Conservation (phyloP, 2,113 vertebrate genomes). For the Regulus satrapa region DNA sequence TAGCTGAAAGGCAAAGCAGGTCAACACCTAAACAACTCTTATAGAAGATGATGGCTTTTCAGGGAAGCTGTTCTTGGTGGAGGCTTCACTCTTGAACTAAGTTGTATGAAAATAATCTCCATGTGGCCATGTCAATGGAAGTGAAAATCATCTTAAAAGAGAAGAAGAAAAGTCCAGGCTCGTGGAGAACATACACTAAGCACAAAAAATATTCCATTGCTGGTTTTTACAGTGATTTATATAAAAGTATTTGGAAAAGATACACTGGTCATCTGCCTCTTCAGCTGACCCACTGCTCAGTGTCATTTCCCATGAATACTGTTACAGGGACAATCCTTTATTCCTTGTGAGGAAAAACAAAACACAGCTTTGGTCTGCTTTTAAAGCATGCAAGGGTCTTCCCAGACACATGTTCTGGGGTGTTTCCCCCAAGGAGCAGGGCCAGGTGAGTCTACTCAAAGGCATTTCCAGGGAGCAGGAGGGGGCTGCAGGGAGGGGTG, state of each 20-base stretch:
- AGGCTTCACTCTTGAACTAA: neutral
- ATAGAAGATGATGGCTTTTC: neutral
- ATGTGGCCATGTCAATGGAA: accelerated
- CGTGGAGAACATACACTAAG: neutral
- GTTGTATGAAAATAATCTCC: neutral
- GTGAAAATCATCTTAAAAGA: neutral
- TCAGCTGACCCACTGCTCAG: neutral
- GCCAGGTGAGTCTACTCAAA: neutral
- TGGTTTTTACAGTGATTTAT: neutral
- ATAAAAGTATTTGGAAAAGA: neutral
- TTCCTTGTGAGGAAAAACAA: neutral
- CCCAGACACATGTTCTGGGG: neutral
- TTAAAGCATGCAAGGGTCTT: neutral
- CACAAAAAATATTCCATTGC: neutral
- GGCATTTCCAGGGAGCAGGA: neutral
- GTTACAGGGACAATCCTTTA: neutral
- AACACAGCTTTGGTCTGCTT: neutral
- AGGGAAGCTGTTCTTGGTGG: neutral
- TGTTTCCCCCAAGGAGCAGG: neutral
- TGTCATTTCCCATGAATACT: neutral
- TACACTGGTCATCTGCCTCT: neutral
- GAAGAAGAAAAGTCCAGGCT: neutral
- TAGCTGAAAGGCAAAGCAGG: neutral
- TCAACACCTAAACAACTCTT: neutral
- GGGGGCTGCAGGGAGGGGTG: neutral